A percentile compares a stretch with the other conserved stretches of the same genome.
Evolutionary conservation across 2,888 invertebrate species (phyloP).

Genomic region (Rotaria socialis): DNA sequence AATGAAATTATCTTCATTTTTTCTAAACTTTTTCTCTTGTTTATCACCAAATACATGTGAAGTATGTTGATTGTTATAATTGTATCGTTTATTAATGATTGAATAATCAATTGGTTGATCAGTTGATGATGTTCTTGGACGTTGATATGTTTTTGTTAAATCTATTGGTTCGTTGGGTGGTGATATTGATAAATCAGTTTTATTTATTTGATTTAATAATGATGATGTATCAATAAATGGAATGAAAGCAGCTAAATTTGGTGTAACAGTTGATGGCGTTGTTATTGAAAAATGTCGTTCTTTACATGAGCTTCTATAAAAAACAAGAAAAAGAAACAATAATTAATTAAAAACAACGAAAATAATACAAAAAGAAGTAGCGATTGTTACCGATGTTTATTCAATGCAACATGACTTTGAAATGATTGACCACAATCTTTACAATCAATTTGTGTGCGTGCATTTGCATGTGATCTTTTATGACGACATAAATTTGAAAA

Average conservation of each 20-base stretch:
- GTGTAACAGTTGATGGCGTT: not conserved
- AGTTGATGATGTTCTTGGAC: not conserved
- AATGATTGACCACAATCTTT: constrained; percentile 43
- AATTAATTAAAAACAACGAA: too few species aligned
- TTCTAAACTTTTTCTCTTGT: not conserved
- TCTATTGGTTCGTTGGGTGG: not conserved
- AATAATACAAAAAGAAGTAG: too few species aligned
- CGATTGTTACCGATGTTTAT: constrained; percentile 35
- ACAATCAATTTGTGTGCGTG: constrained; percentile 42
- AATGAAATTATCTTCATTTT: constrained; percentile 27
- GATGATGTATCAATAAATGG: not conserved
- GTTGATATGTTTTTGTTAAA: not conserved
- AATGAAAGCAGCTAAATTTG: not conserved
- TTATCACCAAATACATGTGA: constrained; percentile 20
- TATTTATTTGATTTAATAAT: not conserved
- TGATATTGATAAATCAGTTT: not conserved
- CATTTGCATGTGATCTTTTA: constrained; percentile 45
- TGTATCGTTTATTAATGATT: not conserved
- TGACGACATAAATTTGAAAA: constrained; percentile 47
- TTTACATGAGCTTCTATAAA: not conserved
- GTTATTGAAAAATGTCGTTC: not conserved
- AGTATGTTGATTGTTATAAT: not conserved
- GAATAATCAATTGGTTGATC: constrained; percentile 31
- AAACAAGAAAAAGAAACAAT: not conserved
- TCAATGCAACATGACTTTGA: constrained; percentile 42